A percentile compares a stretch with the other conserved stretches of the same genome.
Evolutionary conservation across 2,113 vertebrate species (phyloP).

Genomic region (crab-eating macaque (Macaca fascicularis)): T2T-MFA8v1.1 NC_088380.1:150192001-150192500

Average conservation of each 20-base stretch:
- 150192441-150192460: not conserved
- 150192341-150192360: not conserved
- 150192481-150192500: not conserved
- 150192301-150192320: not conserved
- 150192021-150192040: not conserved
- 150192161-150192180: not conserved
- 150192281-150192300: not conserved
- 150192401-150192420: not conserved
- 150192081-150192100: not conserved
- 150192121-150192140: not conserved
- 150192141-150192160: not conserved
- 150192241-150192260: not conserved
- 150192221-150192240: not conserved
- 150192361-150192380: not conserved
- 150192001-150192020: not conserved
- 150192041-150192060: not conserved
- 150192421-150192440: not conserved
- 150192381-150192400: not conserved
- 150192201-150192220: not conserved
- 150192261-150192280: not conserved
- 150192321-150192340: not conserved
- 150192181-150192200: not conserved
- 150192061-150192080: conserved; percentile 38
- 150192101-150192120: not conserved
- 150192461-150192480: not conserved